Evolutionary conservation across 2,797 vertebrate genomes (phyloP), one percentile per base, ranked within the genome.

Genomic region (Darevskia nairensis): DNA sequence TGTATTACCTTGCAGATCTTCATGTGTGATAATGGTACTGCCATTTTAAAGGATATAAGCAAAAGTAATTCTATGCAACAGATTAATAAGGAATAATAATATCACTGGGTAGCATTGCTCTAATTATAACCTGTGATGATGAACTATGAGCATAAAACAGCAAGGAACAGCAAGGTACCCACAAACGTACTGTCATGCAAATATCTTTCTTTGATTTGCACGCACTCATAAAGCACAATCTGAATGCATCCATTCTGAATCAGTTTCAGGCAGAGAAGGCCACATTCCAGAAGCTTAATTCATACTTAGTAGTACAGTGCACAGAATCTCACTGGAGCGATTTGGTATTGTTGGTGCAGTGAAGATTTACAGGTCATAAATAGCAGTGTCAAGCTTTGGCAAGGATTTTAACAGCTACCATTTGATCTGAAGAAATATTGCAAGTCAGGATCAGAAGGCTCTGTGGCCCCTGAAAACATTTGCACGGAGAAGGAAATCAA

Each of bases 1-100:
- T 90, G 61, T 89, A 82, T 92, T 87, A 85, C 86, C 80, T 88
- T 87, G 81, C 79, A 89, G 29, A 90, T 88, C 35, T 74, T 93
- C 79, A 90, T 27, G 61, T 32, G 35, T 5, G 61, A 92, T 84
- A 84, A 5, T 15, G 59, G 85, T 92, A 85, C 61, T 90, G 93
- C 66, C 2, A 90, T 32, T 2, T 0, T 88, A 86, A 86, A 85
- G 41, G 59, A 91, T 78, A 35, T 29, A 80, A 19, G 39, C 85
- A 88, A 90, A 39, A 84, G 50, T 84, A 92, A 92, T 82, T 46
- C 27, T 15, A 86, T 46, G 25, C 77, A 80, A 69, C 82, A 80
- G 29, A 64, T 86, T 90, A 85, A 91, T 76, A 85, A 92, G 82
- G 77, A 84, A 71, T 50, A 55, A 91, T 25, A 55, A 85, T 32